Evolutionary conservation across 2,888 invertebrate genomes (phyloP).

Genomic region (Ceraclea dissimilis): DNA sequence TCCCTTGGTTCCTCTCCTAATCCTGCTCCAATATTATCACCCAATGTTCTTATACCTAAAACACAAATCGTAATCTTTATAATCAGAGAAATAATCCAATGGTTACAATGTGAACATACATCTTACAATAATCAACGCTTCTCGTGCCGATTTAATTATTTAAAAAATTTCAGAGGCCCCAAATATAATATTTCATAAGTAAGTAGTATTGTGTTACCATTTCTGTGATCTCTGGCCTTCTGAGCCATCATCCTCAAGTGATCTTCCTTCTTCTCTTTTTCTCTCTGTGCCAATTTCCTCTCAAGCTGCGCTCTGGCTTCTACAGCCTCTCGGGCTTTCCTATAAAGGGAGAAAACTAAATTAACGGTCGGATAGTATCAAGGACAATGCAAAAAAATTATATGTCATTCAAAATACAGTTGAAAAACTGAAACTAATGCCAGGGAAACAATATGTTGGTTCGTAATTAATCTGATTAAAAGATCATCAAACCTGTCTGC

Average conservation of each 20-base stretch:
- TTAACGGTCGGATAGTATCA: no score
- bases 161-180: no score
- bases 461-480: no score
- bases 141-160: no score
- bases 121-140: no score
- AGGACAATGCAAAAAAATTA: background rate
- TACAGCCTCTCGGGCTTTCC: slow-evolving; percentile 95
- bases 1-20: slow-evolving; percentile 22
- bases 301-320: slow-evolving; percentile 94
- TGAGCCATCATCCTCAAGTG: slow-evolving; percentile 88
- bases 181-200: no score
- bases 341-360: slow-evolving; percentile 26
- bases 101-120: no score
- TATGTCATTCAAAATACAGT: background rate
- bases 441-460: no score
- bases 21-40: slow-evolving; percentile 20
- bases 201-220: no score
- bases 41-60: slow-evolving; percentile 23
- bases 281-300: slow-evolving; percentile 92
- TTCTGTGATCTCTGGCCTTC: slow-evolving; percentile 90
- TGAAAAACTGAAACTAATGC: no score
- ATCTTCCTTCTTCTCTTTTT: slow-evolving; percentile 97
- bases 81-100: background rate
- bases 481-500: slow-evolving; percentile 71
- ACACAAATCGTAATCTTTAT: background rate